Evolutionary conservation across 2,797 vertebrate genomes (phyloP), one percentile per base, ranked within the genome.

Genomic region (Pampus argenteus): DNA sequence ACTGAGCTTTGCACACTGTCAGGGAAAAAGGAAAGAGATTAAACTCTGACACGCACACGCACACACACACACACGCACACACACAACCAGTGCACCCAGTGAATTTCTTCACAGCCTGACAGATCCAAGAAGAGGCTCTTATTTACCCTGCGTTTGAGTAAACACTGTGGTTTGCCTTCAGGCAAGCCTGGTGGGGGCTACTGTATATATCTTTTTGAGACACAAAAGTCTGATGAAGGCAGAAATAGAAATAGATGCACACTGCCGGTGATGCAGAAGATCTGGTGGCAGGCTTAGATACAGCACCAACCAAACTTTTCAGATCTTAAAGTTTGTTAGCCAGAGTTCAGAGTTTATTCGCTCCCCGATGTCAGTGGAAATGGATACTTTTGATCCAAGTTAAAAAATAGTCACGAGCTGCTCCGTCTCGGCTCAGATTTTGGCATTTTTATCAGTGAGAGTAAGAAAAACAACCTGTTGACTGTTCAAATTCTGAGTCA

Each of bases 101-200:
- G 50, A 72, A 60, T 80, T 73, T 66, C 67, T 62, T 66, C 66
- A 61, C 75, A 36, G 62, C 4, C 72, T 62, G 76, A 76, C 83
- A 61, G 70, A 78, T 81, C 68, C 65, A 62, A 82, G 71, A 58
- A 40, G 67, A 71, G 71, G 28, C 59, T 78, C 72, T 86, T 85
- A 81, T 88, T 82, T 83, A 76, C 76, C 49, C 55, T 26, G 51
- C 5, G 14, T 87, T 71, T 76, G 59, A 76, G 80, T 79, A 81
- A 90, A 91, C 74, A 79, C 40, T 69, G 57, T 62, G 38, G 71
- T 71, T 83, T 65, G 73, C 69, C 81, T 83, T 40, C 66, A 36
- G 88, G 81, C 79, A 15, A 47, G 68, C 26, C 3, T 50, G 55
- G 63, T 31, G 34, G 74, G 58, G 69, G 50, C 64, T 47, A 73